Evolutionary conservation across 2,888 invertebrate genomes (phyloP).

Genomic region (Eubasilissa splendida): DNA sequence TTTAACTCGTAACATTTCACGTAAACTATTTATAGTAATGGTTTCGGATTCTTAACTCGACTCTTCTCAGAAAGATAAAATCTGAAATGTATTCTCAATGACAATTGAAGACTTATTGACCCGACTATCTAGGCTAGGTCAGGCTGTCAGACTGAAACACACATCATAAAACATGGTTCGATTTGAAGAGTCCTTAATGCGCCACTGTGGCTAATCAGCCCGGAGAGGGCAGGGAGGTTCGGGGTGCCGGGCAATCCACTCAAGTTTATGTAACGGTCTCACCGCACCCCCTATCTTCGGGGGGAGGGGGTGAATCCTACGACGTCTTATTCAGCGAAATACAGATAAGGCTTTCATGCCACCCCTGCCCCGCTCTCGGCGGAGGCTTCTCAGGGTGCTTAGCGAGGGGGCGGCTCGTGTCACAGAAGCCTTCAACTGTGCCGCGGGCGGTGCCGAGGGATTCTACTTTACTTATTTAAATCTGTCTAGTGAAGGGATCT

Average conservation of each 20-base stretch:
- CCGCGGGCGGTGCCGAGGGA: conserved; percentile 28
- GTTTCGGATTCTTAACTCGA: too few relatives aligned
- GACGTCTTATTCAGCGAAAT: conserved; percentile 59
- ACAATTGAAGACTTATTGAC: too few relatives aligned
- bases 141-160: not conserved
- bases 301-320: conserved; percentile 44
- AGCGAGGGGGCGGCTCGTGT: conserved; percentile 34
- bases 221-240: conserved; percentile 58
- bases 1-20: not conserved
- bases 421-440: conserved; percentile 47
- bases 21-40: not conserved
- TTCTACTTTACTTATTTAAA: not conserved
- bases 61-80: too few relatives aligned
- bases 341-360: conserved; percentile 57
- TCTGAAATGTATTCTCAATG: too few relatives aligned
- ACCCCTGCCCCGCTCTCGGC: conserved; percentile 16
- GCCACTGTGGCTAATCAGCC: conserved; percentile 41
- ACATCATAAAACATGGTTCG: conserved; percentile 14
- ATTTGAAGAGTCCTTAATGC: conserved; percentile 24
- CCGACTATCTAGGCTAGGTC: not conserved
- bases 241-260: conserved; percentile 58
- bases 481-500: too few relatives aligned
- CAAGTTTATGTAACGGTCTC: conserved; percentile 53
- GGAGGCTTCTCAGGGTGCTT: conserved; percentile 1
- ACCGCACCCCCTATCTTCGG: conserved; percentile 32